Percentiles rank a stretch among this genome's conserved stretches.
phyloP scores from a whole-genome alignment of 2,888 invertebrate species.

The Seira ritae region DNA sequence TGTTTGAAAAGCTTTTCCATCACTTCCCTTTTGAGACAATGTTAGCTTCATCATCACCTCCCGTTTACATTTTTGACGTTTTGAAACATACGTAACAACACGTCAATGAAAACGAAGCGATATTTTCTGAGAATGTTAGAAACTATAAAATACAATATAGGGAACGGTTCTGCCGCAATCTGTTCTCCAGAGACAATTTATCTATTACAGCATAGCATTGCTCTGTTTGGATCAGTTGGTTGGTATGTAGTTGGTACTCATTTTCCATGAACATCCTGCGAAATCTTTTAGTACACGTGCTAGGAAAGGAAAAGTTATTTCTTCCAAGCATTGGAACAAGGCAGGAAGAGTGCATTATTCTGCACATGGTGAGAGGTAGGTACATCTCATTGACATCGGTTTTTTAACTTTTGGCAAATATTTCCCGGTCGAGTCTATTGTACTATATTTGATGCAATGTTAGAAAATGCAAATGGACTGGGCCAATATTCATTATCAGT shows the following conservation, averaged over 20 bases:
- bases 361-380: constrained; percentile 39
- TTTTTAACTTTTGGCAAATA: no score
- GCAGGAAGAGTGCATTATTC: constrained; percentile 23
- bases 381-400: not conserved
- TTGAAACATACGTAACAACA: not conserved
- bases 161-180: no score
- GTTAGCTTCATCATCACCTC: no score
- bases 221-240: no score
- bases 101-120: no score
- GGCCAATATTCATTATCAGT: no score
- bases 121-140: no score
- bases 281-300: not conserved
- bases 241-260: not conserved
- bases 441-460: no score
- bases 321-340: not conserved
- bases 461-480: no score
- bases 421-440: no score
- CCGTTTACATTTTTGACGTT: not conserved
- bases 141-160: no score
- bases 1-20: not conserved
- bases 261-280: not conserved
- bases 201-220: not conserved
- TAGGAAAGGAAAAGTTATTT: not conserved
- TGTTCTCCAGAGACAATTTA: not conserved
- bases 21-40: not conserved